Conservation (phyloP, 2,797 vertebrate species). For the Neosilurus mollespiculum region DNA sequence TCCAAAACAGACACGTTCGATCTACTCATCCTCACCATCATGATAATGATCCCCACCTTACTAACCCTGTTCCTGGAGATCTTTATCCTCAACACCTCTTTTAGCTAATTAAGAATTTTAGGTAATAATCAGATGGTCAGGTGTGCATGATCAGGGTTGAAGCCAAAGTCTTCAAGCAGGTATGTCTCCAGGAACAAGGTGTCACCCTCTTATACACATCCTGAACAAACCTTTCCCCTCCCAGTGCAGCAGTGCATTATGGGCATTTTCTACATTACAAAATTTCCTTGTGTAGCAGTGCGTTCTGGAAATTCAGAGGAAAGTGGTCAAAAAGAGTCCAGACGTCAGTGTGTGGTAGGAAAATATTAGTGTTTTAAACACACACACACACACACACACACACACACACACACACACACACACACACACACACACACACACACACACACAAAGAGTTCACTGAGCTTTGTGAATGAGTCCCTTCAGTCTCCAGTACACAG, state of each 20-base stretch:
- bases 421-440: constrained; percentile 38
- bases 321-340: neutral
- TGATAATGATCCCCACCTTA: no score
- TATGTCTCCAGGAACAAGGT: no score
- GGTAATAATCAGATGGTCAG: no score
- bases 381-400: constrained; percentile 10
- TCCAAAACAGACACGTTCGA: no score
- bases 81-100: no score
- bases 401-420: constrained; percentile 55
- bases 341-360: constrained; percentile 23
- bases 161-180: no score
- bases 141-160: no score
- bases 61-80: no score
- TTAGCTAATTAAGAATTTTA: no score
- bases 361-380: constrained; percentile 53
- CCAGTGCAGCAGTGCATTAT: neutral
- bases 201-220: neutral
- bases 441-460: constrained; percentile 71
- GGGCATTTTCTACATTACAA: neutral
- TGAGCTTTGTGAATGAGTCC: constrained; percentile 68
- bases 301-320: neutral
- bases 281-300: neutral
- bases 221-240: neutral
- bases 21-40: neutral
- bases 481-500: constrained; percentile 63